Base-by-base conservation (phyloP, 2,113 vertebrate genomes). In the Coptodon rendalli region DNA sequence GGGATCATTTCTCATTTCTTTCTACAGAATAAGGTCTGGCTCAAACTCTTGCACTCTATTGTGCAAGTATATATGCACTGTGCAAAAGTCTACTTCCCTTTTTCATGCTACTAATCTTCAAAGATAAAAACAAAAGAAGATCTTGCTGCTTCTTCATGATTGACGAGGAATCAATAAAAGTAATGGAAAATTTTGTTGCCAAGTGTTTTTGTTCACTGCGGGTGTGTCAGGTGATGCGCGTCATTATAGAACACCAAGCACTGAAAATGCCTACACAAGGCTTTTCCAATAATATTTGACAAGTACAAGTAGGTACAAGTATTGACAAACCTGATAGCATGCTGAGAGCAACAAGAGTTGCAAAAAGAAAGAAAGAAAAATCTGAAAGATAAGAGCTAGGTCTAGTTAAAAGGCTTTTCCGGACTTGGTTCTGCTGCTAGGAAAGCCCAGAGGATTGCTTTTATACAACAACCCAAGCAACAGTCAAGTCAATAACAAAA, bases 401-500 rank as follows among this genome's bases (percentile, higher is more conserved):
- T 86, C 63, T 82, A 48, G 19, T 78, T 86, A 57, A 68, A 71
- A 54, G n/a, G 4, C 5, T 87, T 27, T 27, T 38, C 45, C 6
- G 10, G 27, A 27, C 82, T 81, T 50, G 52, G n/a, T 24, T 76
- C 36, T 61, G 61, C 52, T 84, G 66, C 85, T 83, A 52, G 50
- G 63, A 38, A 56, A 71, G 79, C 91, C 83, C 82, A 5, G 82
- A 48, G 66, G 50, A 78, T 91, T 88, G 68, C 93, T 94, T 92
- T 91, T 86, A n/a, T 82, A 83, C 76, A 71, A 86, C 86, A 93
- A 92, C 89, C 83, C 89, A 94, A 95, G 94, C 91, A 94, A 82
- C 92, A 76, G 80, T 82, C 50, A 50, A 91, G 92, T 96, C 94
- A 90, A 95, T 96, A 94, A 89, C 79, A 78, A 80, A 86, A 59